Evolutionary conservation across 2,797 vertebrate species (phyloP), one percentile per base, ranked within the genome.

Genomic region (Coccyzus lansbergi): DNA sequence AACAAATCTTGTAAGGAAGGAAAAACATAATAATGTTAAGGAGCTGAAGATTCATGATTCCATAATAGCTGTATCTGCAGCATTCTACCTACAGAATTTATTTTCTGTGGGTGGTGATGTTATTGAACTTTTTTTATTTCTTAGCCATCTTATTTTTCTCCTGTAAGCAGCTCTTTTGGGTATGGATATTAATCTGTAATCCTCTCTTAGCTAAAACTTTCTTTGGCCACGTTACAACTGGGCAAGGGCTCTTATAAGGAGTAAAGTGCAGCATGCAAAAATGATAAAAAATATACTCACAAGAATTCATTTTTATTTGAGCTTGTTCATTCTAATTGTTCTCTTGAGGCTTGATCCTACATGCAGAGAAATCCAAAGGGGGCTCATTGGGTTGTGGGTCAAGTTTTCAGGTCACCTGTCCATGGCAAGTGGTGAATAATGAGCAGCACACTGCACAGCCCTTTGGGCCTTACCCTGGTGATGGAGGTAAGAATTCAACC

Each of bases 381-480:
- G 38, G 2, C 29, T 91, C 28, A 1, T 33, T 42, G 56, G 70
- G 16, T 59, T 76, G 52, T 49, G 88, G 91, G 92, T 94, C 90
- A 96, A 67, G 48, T 42, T 96, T 91, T 74, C 8, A 2, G 90
- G 94, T 96, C 91, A 90, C 44, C 59, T 49, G 34, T 49, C 49
- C 7, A 0, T 40, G 71, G 64, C 75, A 88, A 55, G 59, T 5
- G 18, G 31, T 86, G 86, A 91, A 94, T 90, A 95, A 90, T 56
- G 83, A 95, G 70, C 74, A 83, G 31, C 56, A 29, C 1, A 2
- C 9, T 4, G 6, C 28, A 3, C 44, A 51, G 17, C 49, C 64
- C 59, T 67, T 86, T 1, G 0, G 59, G 70, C 49, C 33, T 70
- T 55, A 70, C n/a, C 36, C 56, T 33, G 40, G 17, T 24, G 31